Percentiles rank a stretch among this genome's conserved stretches.
phyloP scores from a whole-genome alignment of 2,888 invertebrate genomes.

The Lochmaea capreae region DNA sequence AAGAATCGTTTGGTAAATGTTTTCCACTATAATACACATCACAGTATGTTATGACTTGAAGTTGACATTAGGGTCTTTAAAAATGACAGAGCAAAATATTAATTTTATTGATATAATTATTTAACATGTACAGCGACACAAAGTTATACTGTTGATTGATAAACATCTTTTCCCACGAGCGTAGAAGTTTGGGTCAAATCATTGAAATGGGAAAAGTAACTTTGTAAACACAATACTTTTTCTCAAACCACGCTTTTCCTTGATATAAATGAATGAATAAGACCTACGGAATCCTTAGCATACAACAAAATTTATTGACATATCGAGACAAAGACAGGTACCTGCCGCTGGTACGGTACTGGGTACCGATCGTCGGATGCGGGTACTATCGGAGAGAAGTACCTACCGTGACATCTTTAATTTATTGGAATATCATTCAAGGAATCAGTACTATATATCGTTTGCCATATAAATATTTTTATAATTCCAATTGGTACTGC shows the following conservation, averaged over 20 bases:
- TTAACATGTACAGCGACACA: too few species aligned
- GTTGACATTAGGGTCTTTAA: too few species aligned
- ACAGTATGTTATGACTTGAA: too few species aligned
- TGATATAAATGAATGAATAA: neutral
- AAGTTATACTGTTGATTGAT: too few species aligned
- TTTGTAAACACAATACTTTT: too few species aligned
- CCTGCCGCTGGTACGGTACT: constrained; percentile 15
- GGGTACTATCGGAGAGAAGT: constrained; percentile 28
- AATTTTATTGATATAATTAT: too few species aligned
- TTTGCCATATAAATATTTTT: constrained; percentile 32
- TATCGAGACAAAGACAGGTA: constrained; percentile 6
- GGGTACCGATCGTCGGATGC: constrained; percentile 24
- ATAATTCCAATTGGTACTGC: constrained; percentile 21
- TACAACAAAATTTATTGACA: constrained; percentile 13
- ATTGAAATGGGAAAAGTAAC: too few species aligned
- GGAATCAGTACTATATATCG: constrained; percentile 24
- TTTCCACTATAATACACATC: too few species aligned
- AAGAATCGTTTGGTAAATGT: too few species aligned
- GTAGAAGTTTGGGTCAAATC: too few species aligned
- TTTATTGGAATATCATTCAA: constrained; percentile 29
- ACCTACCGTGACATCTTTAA: constrained; percentile 25
- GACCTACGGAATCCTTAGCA: neutral
- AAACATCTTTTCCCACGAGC: too few species aligned
- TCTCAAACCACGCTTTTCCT: neutral
- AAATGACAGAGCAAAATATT: too few species aligned